phyloP scores from a whole-genome alignment of 2,797 vertebrate species.

The Pyrocephalus nanus region DNA sequence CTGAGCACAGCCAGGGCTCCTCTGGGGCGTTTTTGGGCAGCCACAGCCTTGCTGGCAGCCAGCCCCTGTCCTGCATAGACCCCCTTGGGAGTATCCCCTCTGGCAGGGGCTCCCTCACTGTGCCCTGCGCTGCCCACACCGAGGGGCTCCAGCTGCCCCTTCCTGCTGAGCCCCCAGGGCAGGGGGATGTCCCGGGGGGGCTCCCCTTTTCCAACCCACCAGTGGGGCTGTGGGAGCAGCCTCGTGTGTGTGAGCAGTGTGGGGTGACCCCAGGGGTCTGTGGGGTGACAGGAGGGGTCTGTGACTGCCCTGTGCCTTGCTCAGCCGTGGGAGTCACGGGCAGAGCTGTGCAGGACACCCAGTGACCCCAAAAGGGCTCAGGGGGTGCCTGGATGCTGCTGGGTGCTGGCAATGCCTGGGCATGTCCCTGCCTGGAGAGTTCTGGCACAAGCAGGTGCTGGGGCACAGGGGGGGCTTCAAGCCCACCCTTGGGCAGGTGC shows the following conservation, averaged over 20 bases:
- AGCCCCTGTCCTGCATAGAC: not conserved
- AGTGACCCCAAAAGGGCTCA: not conserved
- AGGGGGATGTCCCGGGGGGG: fast-evolving
- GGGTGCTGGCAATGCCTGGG: not conserved
- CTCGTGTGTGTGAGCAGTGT: fast-evolving
- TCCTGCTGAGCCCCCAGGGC: fast-evolving
- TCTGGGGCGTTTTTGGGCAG: not conserved
- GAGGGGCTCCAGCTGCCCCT: not conserved
- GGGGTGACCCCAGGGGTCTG: not conserved
- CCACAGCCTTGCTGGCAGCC: not conserved
- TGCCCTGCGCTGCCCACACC: not conserved
- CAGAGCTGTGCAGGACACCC: not conserved
- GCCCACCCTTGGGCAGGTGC: not conserved
- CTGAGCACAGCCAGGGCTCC: not conserved
- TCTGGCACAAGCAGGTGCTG: not conserved
- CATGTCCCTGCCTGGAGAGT: fast-evolving
- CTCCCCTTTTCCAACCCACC: not conserved
- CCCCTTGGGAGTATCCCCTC: not conserved
- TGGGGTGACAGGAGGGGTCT: not conserved
- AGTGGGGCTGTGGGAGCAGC: not conserved
- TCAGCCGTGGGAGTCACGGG: fast-evolving
- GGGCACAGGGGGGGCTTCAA: fast-evolving
- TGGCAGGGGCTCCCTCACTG: not conserved
- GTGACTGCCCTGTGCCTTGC: not conserved
- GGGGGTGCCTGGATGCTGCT: not conserved